Evolutionary conservation across 2,888 invertebrate genomes (phyloP).

Genomic region (Megamerina dolium): DNA sequence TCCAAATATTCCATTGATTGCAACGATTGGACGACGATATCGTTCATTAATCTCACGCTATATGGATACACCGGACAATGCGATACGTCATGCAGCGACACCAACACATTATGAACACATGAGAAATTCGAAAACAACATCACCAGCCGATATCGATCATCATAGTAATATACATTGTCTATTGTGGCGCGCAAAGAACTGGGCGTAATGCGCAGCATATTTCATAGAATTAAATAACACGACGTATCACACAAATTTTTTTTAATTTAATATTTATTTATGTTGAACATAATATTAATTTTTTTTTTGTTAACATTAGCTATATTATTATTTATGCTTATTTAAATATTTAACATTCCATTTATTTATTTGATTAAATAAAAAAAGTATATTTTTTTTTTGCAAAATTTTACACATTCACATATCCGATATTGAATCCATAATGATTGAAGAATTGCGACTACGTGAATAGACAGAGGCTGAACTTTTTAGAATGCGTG

Average conservation of each 20-base stretch:
- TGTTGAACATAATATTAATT: too few species aligned
- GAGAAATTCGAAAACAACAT: constrained; percentile 25
- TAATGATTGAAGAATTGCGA: constrained; percentile 36
- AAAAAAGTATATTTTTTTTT: too few species aligned
- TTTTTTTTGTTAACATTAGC: too few species aligned
- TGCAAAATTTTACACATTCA: too few species aligned
- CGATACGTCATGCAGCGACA: constrained; percentile 22
- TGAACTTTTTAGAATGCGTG: constrained; percentile 59
- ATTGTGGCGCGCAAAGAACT: constrained; percentile 46
- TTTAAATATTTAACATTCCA: too few species aligned
- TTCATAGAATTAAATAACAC: too few species aligned
- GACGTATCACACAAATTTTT: too few species aligned
- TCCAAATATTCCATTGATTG: constrained; percentile 54
- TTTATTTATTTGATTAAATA: too few species aligned
- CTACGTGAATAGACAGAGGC: constrained; percentile 43
- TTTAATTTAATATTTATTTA: too few species aligned
- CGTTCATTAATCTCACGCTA: constrained; percentile 66
- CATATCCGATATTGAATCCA: too few species aligned
- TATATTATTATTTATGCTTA: too few species aligned
- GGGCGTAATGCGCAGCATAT: too few species aligned
- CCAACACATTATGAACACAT: constrained; percentile 32
- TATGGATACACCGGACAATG: constrained; percentile 50
- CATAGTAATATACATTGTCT: constrained; percentile 47
- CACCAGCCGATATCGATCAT: constrained; percentile 40
- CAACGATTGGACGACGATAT: constrained; percentile 79